Conservation (phyloP, 2,888 invertebrate genomes). For the Diaperis boleti region DNA sequence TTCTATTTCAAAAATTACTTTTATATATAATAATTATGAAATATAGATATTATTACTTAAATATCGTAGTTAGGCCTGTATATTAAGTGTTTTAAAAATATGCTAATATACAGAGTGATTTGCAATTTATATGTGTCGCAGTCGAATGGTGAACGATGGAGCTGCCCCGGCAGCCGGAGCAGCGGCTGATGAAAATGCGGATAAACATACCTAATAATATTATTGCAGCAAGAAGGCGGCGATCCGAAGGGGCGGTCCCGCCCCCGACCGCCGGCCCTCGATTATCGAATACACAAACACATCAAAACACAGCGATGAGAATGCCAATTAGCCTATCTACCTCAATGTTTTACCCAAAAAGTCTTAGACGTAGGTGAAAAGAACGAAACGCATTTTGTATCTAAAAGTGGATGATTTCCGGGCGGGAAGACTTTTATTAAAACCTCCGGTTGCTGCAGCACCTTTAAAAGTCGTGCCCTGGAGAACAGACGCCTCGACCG, state of each 20-base stretch:
- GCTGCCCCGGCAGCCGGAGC: slow-evolving; percentile 40
- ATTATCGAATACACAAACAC: slow-evolving; percentile 50
- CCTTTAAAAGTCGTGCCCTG: slow-evolving; percentile 64
- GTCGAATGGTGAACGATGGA: slow-evolving; percentile 61
- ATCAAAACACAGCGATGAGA: slow-evolving; percentile 61
- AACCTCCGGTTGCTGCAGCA: slow-evolving; percentile 63
- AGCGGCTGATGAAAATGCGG: slow-evolving; percentile 38
- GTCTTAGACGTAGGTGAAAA: slow-evolving; percentile 33
- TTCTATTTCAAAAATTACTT: slow-evolving; percentile 65
- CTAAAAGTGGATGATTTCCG: slow-evolving; percentile 60
- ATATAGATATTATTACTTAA: slow-evolving; percentile 67
- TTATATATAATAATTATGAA: slow-evolving; percentile 65
- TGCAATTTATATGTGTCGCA: slow-evolving; percentile 61
- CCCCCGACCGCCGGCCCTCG: slow-evolving; percentile 37
- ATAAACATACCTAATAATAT: slow-evolving; percentile 41
- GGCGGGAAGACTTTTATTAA: slow-evolving; percentile 66
- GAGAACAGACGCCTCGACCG: slow-evolving; percentile 56
- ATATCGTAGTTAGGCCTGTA: slow-evolving; percentile 68
- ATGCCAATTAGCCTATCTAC: slow-evolving; percentile 62
- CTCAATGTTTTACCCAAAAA: slow-evolving; percentile 40
- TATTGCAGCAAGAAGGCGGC: slow-evolving; percentile 46
- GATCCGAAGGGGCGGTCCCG: slow-evolving; percentile 43
- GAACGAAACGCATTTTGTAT: slow-evolving; percentile 29
- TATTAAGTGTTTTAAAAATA: slow-evolving; percentile 67
- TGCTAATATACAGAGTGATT: slow-evolving; percentile 67